Base-by-base conservation (phyloP, 2,113 vertebrate species). In the Pollachius pollachius region DNA sequence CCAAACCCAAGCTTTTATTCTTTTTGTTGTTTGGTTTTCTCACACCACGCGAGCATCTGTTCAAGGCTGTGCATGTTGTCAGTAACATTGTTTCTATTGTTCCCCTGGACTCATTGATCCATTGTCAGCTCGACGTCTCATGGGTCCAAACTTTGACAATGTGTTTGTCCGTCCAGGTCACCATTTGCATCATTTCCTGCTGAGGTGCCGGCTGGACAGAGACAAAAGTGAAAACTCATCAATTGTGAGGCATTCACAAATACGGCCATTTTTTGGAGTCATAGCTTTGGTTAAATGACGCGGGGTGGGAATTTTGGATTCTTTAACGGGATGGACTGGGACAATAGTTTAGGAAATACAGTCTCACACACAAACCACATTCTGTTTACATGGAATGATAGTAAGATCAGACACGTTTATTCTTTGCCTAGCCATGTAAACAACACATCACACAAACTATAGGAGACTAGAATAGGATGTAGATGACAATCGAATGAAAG, bases 21-120 rank as follows among this genome's bases (percentile, higher is more conserved):
- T 48, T 9, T 48, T 34, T 69, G 69, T 73, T 84, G 69, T 73
- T 84, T 62, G 69, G 68, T 74, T 84, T 63, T 85, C 84, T 84
- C 66, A 76, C 81, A 90, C 30, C 60, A 75, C 80, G 89, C 30
- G 60, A 87, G 81, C 89, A 79, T 69, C 86, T 90, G 90, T 81
- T 81, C n/a, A 34, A 76, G 78, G 73, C 81, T 82, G 82, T 80
- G 80, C 83, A 90, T 86, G 85, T 82, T 86, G 73, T 83, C 75
- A 83, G 70, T 88, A 79, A 89, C 71, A 87, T 74, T 72, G 79
- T 67, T 15, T 81, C 92, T 84, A 94, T 95, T 95, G 94, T 95
- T 48, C 91, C 65, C 64, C 54, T 1, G 25, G 19, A 65, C 75
- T 82, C 82, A 88, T 89, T 93, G 91, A 93, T 91, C 91, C 84